Conservation (phyloP, 2,888 invertebrate species). For the Pristionchus entomophagus region DNA sequence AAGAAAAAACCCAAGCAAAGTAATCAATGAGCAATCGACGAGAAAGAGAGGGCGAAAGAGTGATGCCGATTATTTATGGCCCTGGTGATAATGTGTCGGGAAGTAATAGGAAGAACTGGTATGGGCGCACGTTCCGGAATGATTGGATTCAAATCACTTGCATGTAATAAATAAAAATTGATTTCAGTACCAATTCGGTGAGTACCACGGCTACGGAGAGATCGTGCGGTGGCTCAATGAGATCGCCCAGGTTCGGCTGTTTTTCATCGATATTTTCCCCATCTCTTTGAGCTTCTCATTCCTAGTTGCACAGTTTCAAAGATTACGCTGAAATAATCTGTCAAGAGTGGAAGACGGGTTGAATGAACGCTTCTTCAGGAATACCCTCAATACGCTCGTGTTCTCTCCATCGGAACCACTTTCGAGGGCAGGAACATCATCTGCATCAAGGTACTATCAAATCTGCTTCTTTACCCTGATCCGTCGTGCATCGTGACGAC, state of each 20-base stretch:
- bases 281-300: no score
- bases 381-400: conserved; percentile 71
- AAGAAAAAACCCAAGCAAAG: no score
- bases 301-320: no score
- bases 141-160: not conserved
- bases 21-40: no score
- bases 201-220: conserved; percentile 72
- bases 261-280: no score
- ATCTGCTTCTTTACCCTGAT: not conserved
- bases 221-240: conserved; percentile 72
- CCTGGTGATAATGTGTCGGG: no score
- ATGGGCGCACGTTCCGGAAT: no score
- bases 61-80: no score
- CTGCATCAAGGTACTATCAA: conserved; percentile 66
- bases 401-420: conserved; percentile 71
- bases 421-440: conserved; percentile 70
- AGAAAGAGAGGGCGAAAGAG: no score
- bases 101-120: no score
- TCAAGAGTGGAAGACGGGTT: no score
- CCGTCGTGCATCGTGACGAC: not conserved
- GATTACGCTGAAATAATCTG: no score
- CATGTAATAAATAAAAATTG: not conserved
- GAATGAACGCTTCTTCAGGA: conserved; percentile 12
- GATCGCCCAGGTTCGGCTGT: conserved; percentile 55
- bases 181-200: conserved; percentile 66